A percentile compares a stretch with the other conserved stretches of the same genome.
phyloP scores from a whole-genome alignment of 2,888 invertebrate species.

The Nasonia oneida region DNA sequence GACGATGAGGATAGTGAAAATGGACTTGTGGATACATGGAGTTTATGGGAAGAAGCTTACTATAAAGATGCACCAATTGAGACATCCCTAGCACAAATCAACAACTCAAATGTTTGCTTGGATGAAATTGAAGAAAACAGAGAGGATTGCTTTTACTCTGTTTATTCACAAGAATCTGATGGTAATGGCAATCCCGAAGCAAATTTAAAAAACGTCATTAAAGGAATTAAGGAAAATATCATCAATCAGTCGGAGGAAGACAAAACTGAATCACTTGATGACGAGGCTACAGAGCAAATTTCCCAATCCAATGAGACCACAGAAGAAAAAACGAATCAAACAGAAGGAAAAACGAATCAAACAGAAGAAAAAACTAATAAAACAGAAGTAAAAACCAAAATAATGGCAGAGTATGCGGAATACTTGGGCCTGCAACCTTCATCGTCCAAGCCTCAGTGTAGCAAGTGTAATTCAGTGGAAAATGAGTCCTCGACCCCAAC shows the following conservation, averaged over 20 bases:
- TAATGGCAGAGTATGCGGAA: constrained; percentile 84
- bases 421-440: constrained; percentile 84
- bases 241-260: constrained; percentile 72
- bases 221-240: constrained; percentile 75
- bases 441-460: constrained; percentile 59
- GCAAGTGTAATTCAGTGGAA: constrained; percentile 79
- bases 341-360: constrained; percentile 48
- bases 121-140: constrained; percentile 62
- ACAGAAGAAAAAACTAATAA: constrained; percentile 60
- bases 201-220: constrained; percentile 68
- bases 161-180: constrained; percentile 61
- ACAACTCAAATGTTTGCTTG: constrained; percentile 53
- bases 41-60: constrained; percentile 65
- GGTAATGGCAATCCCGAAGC: constrained; percentile 58
- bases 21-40: constrained; percentile 72
- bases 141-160: constrained; percentile 61
- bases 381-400: constrained; percentile 70
- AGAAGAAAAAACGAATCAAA: constrained; percentile 19
- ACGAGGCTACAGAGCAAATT: not conserved
- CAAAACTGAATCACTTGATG: constrained; percentile 60
- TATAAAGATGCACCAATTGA: constrained; percentile 64
- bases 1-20: constrained; percentile 77
- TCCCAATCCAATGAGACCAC: constrained; percentile 52
- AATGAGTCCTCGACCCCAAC: constrained; percentile 85
- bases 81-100: constrained; percentile 56